Base-by-base conservation (phyloP, 2,113 vertebrate genomes). In the Perca fluviatilis region DNA sequence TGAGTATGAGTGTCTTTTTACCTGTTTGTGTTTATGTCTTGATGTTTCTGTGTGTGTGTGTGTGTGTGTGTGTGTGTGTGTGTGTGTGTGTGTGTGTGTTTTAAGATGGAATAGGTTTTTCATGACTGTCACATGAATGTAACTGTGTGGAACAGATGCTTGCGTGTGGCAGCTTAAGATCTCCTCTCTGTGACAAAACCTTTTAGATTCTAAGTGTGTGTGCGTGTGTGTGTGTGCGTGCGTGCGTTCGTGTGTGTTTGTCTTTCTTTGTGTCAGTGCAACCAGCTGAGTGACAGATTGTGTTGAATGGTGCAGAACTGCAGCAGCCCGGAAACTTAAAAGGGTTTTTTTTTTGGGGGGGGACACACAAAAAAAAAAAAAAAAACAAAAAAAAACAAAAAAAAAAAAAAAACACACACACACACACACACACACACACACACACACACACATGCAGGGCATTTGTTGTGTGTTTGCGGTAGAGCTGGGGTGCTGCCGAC, bases 251-350 rank as follows among this genome's bases (percentile, higher is more conserved):
- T 33, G 33, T 33, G 50, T 60, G 86, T 78, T 27, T 77, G 30
- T 56, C 10, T 58, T 25, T 30, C 43, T 47, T 65, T 76, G 66
- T 80, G 36, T 71, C 58, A 40, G 56, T 50, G 65, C 67, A 78
- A 90, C 84, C 88, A 86, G 67, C 79, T 88, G 84, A 91, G 63
- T 84, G 88, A 87, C 77, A 70, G 89, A 91, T 84, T 67, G 33
- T 77, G 84, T 66, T 75, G 81, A 93, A 86, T 85, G 79, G 79
- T 90, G 89, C 86, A 86, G 86, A 91, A 92, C 91, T 91, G 86
- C 87, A 90, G 89, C 91, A 89, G 84, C 78, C 83, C 62, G 46
- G 68, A 77, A 76, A 80, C 79, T 85, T 73, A 83, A n/a, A n/a
- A n/a, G n/a, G n/a, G n/a, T n/a, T n/a, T n/a, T n/a, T n/a, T n/a